Conservation (phyloP, 2,113 vertebrate genomes). For the Lota lota region DNA sequence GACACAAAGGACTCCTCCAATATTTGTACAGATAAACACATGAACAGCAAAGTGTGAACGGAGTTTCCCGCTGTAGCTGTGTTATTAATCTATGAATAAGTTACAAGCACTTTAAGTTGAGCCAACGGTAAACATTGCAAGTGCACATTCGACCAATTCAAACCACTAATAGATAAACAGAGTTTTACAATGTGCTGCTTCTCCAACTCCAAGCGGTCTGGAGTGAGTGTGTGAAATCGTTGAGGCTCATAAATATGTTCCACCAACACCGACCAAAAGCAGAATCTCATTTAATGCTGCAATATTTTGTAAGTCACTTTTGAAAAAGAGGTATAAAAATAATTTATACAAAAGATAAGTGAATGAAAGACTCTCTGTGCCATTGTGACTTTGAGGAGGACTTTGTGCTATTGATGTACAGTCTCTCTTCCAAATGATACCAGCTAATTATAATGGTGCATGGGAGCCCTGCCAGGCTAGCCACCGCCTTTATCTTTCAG, state of each 20-base stretch:
- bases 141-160: not conserved
- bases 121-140: not conserved
- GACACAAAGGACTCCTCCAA: not conserved
- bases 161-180: not conserved
- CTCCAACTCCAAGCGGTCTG: no score
- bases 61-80: no score
- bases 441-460: conserved; percentile 52
- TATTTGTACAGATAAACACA: no score
- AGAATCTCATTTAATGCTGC: no score
- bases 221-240: no score
- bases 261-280: not conserved
- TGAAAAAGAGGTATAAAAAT: no score
- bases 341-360: not conserved
- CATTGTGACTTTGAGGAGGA: conserved; percentile 28
- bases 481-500: conserved; percentile 35
- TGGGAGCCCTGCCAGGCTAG: conserved; percentile 33
- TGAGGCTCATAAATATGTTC: not conserved
- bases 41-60: no score
- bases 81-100: not conserved
- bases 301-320: not conserved
- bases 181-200: not conserved
- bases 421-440: conserved; percentile 38
- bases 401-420: conserved; percentile 19
- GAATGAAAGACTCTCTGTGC: conserved; percentile 1
- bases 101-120: not conserved